Evolutionary conservation across 2,888 invertebrate genomes (phyloP), one percentile per base, ranked within the genome.

Genomic region (Drosophila suboccidentalis): DNA sequence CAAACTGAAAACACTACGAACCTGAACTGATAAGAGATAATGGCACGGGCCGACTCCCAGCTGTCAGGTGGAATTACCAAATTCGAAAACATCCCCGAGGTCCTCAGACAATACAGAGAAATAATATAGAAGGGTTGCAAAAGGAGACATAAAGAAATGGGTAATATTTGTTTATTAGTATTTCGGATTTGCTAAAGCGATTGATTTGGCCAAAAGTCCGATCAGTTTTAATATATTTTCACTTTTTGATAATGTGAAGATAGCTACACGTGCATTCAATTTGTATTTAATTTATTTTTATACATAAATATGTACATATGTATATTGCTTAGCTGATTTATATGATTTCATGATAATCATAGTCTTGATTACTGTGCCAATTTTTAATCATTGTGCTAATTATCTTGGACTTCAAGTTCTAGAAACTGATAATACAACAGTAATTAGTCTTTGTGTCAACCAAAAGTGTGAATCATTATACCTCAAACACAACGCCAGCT

Each of bases 21-120:
- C 82, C 65, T 79, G 76, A 85, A 82, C 80, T 74, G 83, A 81
- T 81, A 81, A 79, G 68, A 41, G 34, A 53, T 22, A 44, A 51
- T 60, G 79, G 66, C 82, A 75, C 76, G 75, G 67, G 75, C 66
- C 62, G 8, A n/a, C 44, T 44, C 5, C 53, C 47, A 46, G 47
- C 32, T 68, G 62, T 46, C 79, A 75, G 61, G 63, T 72, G 61
- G 26, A 38, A 62, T 78, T 51, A 62, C 66, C 58, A 34, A 54
- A 70, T 60, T 59, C 44, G 44, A 62, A 15, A 49, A 34, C 38
- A 36, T n/a, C 15, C 4, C 19, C 22, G 50, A 58, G 47, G 38
- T 60, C 55, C 15, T 36, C 36, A 13, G 5, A 2, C 36, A 36
- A 13, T 43, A 36, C 49, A 50, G 51, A 51, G 32, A 15, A 17